Evolutionary conservation across 2,888 invertebrate genomes (phyloP), one percentile per base, ranked within the genome.

Genomic region (Lasioglossum oenotherae): DNA sequence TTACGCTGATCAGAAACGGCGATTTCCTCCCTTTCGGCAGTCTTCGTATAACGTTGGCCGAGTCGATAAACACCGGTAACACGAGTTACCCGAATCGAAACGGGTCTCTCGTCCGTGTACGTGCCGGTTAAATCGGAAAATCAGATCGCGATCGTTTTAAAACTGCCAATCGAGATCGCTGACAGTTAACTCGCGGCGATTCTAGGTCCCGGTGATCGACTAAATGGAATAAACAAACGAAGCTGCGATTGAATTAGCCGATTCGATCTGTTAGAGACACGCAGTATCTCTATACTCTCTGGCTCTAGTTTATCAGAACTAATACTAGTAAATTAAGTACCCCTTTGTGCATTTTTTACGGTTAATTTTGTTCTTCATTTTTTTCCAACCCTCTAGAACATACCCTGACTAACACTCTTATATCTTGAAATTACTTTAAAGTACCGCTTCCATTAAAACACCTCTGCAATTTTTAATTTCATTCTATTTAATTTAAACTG

Each of bases 11-110:
- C 83, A 84, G 83, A 57, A 49, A 78, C 38, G n/a, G 8, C 53
- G 10, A 10, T 27, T 10, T 10, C 53, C 19, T 4, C n/a, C 76
- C 53, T n/a, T 81, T 74, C 35, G 23, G 27, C 41, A 67, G 80
- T 78, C 80, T 80, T 85, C 77, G 69, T 64, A 64, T 44, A 78
- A 76, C 35, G 57, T 16, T 23, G 38, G 53, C 23, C 64, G 16
- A 64, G 57, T 10, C 44, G 67, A 74, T 79, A 78, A 78, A 72
- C 84, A 72, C 35, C 72, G 75, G 78, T 84, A 83, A 79, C 23
- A 23, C 53, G 44, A 78, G 84, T 78, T 78, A 78, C 44, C 19
- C n/a, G 71, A 41, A 75, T 78, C 27, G 49, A 44, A 75, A 78
- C 83, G 60, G 53, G 49, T 72, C 60, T 35, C 31, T 23, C 35